A percentile compares a stretch with the other conserved stretches of the same genome.
These are phyloP conservation scores for Cryptocephalus moraei DNA, from an alignment of 2,888 invertebrate species.

Conservation along the genomic window DNA sequence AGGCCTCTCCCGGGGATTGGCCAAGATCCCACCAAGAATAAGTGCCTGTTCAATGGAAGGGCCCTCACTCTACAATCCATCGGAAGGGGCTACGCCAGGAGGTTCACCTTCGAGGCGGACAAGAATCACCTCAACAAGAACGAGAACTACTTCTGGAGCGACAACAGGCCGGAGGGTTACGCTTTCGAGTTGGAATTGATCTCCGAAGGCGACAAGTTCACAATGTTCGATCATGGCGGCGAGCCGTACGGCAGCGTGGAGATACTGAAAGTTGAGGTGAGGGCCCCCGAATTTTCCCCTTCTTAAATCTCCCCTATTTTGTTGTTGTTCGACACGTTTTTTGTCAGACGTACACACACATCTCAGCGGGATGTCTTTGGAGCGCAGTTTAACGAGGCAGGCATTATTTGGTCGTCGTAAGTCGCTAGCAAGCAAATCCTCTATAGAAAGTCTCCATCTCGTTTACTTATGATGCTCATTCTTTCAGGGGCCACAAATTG, in stretches of 20 bases:
- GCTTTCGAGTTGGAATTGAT: slow-evolving; percentile 61
- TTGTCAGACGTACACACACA: too few relatives aligned
- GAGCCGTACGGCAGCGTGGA: slow-evolving; percentile 58
- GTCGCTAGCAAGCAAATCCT: slow-evolving; percentile 26
- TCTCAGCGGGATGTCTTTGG: background rate
- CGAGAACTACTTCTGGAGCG: slow-evolving; percentile 68
- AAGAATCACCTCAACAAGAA: slow-evolving; percentile 53
- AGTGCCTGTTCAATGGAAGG: slow-evolving; percentile 54
- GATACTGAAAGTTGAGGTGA: slow-evolving; percentile 56
- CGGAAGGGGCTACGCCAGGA: slow-evolving; percentile 63
- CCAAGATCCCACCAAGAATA: slow-evolving; percentile 17
- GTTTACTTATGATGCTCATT: slow-evolving; percentile 32
- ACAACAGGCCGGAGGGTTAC: slow-evolving; percentile 62
- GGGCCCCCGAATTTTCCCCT: slow-evolving; percentile 3
- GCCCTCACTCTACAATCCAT: slow-evolving; percentile 57
- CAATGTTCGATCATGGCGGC: slow-evolving; percentile 57
- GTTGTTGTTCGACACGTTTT: too few relatives aligned
- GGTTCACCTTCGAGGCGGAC: slow-evolving; percentile 60
- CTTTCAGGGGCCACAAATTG: slow-evolving; percentile 43
- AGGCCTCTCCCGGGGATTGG: slow-evolving; percentile 49
- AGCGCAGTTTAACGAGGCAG: slow-evolving; percentile 2
- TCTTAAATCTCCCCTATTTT: too few relatives aligned
- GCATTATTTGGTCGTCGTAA: slow-evolving; percentile 30
- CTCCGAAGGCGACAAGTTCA: slow-evolving; percentile 59
- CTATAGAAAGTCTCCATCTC: slow-evolving; percentile 6